Evolutionary conservation across 2,113 vertebrate species (phyloP), one percentile per base, ranked within the genome.

Genomic region (Dascyllus trimaculatus): DNA sequence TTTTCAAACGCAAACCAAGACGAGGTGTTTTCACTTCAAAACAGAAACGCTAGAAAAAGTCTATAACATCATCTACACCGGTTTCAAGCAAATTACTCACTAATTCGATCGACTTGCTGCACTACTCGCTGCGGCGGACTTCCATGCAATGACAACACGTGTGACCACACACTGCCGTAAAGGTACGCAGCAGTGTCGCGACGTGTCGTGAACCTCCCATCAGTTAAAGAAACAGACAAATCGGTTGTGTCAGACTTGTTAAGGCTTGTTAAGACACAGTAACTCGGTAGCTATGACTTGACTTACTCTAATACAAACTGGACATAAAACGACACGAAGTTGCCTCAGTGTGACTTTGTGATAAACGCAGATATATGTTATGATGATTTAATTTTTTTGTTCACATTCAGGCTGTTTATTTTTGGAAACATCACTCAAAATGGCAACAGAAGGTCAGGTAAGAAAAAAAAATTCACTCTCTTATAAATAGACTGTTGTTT

Each of bases 141-240:
- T 24, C 75, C 85, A 86, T 85, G 88, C 38, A 29, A 88, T 15
- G 67, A 81, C 68, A 86, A 88, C 90, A 90, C 88, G 92, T 90
- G 90, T 85, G 71, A 14, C 1, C 32, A 1, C 0, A 11, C 1
- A 0, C 64, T 85, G 82, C 69, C 92, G 90, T 73, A 91, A 89
- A 91, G 56, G 0, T 0, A 0, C 0, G 0, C 5, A 0, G 0
- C 0, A 11, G 21, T 67, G 60, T 75, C 63, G 81, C 0, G 2
- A 69, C 76, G 45, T 82, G 85, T 85, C 88, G 91, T 49, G 76
- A 88, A 84, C 0, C 1, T 15, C 0, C 0, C 2, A 0, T 2
- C 38, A 0, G 0, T 78, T 53, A 40, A 63, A 67, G 21, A 0
- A 19, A 0, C 29, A 61, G 24, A 8, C 14, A 4, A n/a, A n/a